phyloP scores from a whole-genome alignment of 2,113 vertebrate genomes.

The Oostethus manadensis region DNA sequence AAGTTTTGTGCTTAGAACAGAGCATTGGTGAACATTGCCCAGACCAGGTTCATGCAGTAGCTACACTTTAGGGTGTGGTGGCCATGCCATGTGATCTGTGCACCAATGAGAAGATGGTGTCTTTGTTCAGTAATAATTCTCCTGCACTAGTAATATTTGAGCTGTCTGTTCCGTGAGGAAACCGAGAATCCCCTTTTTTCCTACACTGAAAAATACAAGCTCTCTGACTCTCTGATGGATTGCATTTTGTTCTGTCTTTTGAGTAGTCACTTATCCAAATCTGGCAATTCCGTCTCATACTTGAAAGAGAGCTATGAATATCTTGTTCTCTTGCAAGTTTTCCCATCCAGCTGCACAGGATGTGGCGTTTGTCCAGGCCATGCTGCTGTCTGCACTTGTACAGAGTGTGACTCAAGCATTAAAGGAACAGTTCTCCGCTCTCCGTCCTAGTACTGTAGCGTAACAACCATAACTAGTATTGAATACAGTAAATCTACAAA shows the following conservation, averaged over 20 bases:
- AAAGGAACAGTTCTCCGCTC: neutral
- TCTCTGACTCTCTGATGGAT: neutral
- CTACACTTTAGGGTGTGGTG: too few relatives aligned
- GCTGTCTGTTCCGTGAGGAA: too few relatives aligned
- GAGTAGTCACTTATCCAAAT: neutral
- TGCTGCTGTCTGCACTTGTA: constrained; percentile 47
- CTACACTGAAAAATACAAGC: neutral
- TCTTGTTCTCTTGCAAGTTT: constrained; percentile 29
- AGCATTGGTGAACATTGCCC: constrained; percentile 5
- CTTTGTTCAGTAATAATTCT: too few relatives aligned
- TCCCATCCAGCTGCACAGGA: constrained; percentile 52
- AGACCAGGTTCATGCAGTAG: too few relatives aligned
- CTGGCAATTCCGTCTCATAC: neutral
- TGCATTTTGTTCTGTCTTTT: neutral
- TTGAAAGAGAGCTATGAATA: neutral
- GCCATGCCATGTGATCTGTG: too few relatives aligned
- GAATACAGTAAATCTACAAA: too few relatives aligned
- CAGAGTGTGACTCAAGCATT: constrained; percentile 33
- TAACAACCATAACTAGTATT: neutral
- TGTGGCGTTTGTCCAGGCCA: constrained; percentile 39
- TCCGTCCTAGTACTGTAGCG: neutral
- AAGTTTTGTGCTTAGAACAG: constrained; percentile 40
- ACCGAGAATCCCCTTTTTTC: neutral
- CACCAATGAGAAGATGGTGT: too few relatives aligned
- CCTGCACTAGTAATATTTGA: too few relatives aligned